Base-by-base conservation (phyloP, 2,888 invertebrate species). In the Hybos culiciformis region DNA sequence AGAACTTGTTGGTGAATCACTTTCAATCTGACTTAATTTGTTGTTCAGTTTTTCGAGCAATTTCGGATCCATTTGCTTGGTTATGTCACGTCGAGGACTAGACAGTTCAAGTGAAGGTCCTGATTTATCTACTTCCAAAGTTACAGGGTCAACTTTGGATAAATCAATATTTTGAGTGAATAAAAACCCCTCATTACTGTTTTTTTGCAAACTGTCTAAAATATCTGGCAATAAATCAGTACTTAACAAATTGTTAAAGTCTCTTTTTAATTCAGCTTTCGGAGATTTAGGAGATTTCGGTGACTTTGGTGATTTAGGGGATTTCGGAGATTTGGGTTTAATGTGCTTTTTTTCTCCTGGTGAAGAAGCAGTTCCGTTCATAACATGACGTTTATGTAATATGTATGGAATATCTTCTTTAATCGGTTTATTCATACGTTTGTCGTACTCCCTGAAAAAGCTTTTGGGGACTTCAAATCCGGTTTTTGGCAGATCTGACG, bases 341-440 rank as follows among this genome's bases (percentile, higher is more conserved):
- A 66, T 65, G 39, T 61, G 70, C 32, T 71, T 70, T 39, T 70
- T 64, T 5, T 58, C 63, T 23, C 47, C 48, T 4, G 74, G 71
- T 1, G 73, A 71, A 0, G 78, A 73, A 1, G 83, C 82, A 1
- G 85, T 85, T 1, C 86, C 86, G 57, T 87, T 87, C 80, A 86
- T 83, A 2, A 86, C 74, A 58, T 87, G 86, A 4, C 86, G 72
- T 57, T 87, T 87, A 58, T 87, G 86, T 39, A 87, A 67, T 6
- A 83, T 83, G 55, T 88, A 88, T 0, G 87, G 83, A 57, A 88
- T 87, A 51, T 87, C 87, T 51, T 80, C 80, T 52, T 75, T 67
- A 0, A 66, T 46, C 0, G 57, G 52, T 46, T 65, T 65, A 9
- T 62, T 54, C 23, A 72, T 70, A 41, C 76, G 70, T 29, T 73